These are phyloP conservation scores for Tetranychus piercei DNA, from an alignment of 2,888 invertebrate genomes.

Conservation along the genomic window DNA sequence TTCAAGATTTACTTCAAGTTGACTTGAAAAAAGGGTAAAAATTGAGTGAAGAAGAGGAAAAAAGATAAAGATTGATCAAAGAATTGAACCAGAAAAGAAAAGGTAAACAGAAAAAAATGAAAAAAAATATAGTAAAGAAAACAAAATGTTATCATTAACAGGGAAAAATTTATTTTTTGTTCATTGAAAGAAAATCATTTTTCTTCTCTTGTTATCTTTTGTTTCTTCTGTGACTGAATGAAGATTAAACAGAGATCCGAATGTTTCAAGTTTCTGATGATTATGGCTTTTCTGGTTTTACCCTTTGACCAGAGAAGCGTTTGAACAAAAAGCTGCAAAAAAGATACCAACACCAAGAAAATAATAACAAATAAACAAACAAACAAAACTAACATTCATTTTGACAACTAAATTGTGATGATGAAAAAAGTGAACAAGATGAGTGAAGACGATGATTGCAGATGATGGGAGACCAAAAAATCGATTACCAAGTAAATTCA, in stretches of 20 bases:
- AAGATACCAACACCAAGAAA: too few species aligned
- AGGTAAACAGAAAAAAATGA: too few species aligned
- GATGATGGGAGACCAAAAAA: neutral
- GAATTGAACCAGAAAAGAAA: too few species aligned
- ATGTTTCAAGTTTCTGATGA: neutral
- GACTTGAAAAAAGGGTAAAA: too few species aligned
- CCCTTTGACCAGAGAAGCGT: neutral
- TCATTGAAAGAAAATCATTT: neutral
- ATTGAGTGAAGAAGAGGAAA: too few species aligned
- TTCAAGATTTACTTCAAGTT: too few species aligned
- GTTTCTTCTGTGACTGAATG: neutral
- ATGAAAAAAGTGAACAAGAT: neutral
- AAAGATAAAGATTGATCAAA: too few species aligned
- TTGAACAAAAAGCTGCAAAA: too few species aligned
- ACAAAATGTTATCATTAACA: neutral
- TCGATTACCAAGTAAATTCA: neutral
- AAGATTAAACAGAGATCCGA: neutral
- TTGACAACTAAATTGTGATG: neutral
- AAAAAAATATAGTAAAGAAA: neutral
- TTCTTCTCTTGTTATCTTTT: neutral
- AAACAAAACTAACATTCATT: neutral
- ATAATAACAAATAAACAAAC: neutral
- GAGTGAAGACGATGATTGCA: neutral
- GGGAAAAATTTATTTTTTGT: neutral
- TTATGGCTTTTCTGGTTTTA: neutral